Evolutionary conservation across 2,888 invertebrate genomes (phyloP).

Genomic region (Metalampra italica): DNA sequence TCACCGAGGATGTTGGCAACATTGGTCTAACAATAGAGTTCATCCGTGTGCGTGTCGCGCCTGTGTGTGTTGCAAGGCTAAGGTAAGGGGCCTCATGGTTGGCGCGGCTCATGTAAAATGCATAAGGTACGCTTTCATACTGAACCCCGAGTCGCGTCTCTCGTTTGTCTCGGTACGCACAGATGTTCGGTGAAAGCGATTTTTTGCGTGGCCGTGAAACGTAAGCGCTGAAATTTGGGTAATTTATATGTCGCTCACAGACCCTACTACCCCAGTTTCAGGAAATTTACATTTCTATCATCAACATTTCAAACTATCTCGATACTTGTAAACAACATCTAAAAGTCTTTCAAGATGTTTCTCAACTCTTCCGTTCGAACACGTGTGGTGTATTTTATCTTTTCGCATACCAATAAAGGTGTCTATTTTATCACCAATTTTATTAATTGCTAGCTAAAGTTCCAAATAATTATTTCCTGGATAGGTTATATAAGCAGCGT

Average conservation of each 20-base stretch:
- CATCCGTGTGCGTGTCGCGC: conserved; percentile 24
- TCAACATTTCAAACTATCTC: not conserved
- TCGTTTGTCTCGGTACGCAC: conserved; percentile 61
- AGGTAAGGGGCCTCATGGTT: conserved; percentile 21
- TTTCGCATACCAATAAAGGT: no score
- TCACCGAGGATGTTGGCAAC: conserved; percentile 10
- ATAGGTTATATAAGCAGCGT: no score
- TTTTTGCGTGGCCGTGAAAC: conserved; percentile 53
- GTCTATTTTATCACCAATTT: no score
- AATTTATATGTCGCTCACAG: conserved; percentile 10
- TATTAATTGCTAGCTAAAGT: no score
- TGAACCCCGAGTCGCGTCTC: conserved; percentile 41
- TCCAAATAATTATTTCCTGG: no score
- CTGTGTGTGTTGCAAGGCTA: conserved; percentile 30
- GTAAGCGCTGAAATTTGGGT: conserved; percentile 18
- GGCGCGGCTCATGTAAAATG: conserved; percentile 80
- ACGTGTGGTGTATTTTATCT: no score
- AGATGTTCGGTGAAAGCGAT: conserved; percentile 62
- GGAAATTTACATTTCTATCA: not conserved
- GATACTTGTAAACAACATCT: not conserved
- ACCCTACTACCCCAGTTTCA: conserved; percentile 1
- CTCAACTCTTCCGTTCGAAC: no score
- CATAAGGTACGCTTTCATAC: conserved; percentile 77
- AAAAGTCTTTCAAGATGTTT: not conserved
- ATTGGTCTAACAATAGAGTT: conserved; percentile 1